phyloP scores from a whole-genome alignment of 1,140 invertebrate species.

The Drosophila nikananu region DNA sequence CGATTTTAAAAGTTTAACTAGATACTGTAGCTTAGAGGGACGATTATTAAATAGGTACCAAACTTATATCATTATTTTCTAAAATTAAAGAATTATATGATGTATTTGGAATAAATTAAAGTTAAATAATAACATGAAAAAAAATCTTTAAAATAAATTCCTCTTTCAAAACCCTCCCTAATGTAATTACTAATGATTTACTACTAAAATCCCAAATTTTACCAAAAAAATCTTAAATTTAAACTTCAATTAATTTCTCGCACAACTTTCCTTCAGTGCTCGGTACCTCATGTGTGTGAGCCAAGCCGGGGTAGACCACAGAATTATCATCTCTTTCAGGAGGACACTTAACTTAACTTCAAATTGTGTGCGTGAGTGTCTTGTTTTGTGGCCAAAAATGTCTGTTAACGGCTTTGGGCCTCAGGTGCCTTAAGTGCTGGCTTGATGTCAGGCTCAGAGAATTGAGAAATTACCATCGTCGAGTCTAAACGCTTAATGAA shows the following conservation, averaged over 20 bases:
- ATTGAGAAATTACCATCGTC: constrained; percentile 19
- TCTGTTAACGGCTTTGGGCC: constrained; percentile 36
- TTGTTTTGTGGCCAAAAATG: constrained; percentile 52
- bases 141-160: background rate
- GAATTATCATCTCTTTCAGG: constrained; percentile 49
- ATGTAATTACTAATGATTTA: background rate
- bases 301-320: constrained; percentile 32
- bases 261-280: constrained; percentile 7
- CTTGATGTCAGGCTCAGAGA: constrained; percentile 7
- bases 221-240: too few species aligned
- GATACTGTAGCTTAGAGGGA: background rate
- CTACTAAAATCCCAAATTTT: background rate
- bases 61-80: too few species aligned
- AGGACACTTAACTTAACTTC: constrained; percentile 54
- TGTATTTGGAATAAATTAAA: too few species aligned
- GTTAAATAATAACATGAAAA: too few species aligned
- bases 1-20: background rate
- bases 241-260: background rate
- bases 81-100: too few species aligned
- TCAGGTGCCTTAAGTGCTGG: constrained; percentile 15
- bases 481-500: constrained; percentile 25
- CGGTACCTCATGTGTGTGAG: constrained; percentile 10
- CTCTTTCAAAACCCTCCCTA: background rate
- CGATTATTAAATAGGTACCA: too few species aligned
- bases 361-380: constrained; percentile 47